Percentiles rank a stretch among this genome's conserved stretches.
phyloP scores from a whole-genome alignment of 2,797 vertebrate genomes.

The Microctenopoma steveboyesi region DNA sequence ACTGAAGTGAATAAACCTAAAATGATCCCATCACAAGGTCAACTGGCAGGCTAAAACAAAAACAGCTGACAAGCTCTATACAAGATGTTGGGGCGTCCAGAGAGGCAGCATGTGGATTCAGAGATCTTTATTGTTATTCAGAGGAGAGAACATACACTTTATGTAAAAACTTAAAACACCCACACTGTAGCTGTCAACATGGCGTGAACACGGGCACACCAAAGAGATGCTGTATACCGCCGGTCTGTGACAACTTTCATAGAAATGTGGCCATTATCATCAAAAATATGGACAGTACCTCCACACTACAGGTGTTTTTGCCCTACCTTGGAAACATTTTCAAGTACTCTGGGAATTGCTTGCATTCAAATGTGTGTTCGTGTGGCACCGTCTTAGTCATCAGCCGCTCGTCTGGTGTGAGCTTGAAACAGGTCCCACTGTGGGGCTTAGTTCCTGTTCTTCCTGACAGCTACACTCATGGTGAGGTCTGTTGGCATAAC shows the following conservation, averaged over 20 bases:
- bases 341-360: constrained; percentile 39
- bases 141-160: constrained; percentile 39
- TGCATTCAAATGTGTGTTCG: constrained; percentile 38
- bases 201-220: constrained; percentile 33
- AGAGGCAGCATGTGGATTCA: constrained; percentile 35
- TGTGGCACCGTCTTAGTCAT: constrained; percentile 32
- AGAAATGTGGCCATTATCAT: constrained; percentile 32
- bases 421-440: constrained; percentile 42
- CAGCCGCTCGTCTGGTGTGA: constrained; percentile 48
- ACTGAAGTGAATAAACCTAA: constrained; percentile 52
- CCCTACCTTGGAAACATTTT: constrained; percentile 23
- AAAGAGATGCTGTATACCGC: constrained; percentile 23
- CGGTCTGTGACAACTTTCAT: constrained; percentile 24
- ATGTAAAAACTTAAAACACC: constrained; percentile 38
- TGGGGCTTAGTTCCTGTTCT: constrained; percentile 48
- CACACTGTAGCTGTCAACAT: constrained; percentile 36
- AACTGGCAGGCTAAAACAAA: constrained; percentile 43
- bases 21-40: constrained; percentile 52
- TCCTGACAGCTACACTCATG: constrained; percentile 59
- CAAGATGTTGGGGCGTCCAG: constrained; percentile 27
- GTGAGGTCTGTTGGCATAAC: constrained; percentile 50
- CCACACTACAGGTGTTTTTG: constrained; percentile 32
- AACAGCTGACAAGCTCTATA: constrained; percentile 43
- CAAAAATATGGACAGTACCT: constrained; percentile 18
- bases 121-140: constrained; percentile 35